phyloP scores from a whole-genome alignment of 2,888 invertebrate species.

The Oxytorus armatus region DNA sequence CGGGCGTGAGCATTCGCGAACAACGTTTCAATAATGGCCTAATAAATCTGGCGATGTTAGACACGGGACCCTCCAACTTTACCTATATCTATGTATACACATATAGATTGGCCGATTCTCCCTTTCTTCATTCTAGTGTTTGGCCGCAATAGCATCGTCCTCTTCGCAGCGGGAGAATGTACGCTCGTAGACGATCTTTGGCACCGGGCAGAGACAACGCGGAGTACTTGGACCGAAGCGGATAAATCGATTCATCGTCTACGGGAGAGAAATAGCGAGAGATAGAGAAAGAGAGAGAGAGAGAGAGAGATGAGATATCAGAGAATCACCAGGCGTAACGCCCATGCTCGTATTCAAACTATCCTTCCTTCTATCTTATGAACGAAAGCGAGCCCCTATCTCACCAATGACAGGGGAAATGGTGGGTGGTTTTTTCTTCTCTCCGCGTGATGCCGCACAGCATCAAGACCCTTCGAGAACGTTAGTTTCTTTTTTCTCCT shows the following conservation, averaged over 20 bases:
- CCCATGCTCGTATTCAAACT: slow-evolving; percentile 72
- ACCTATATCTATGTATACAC: slow-evolving; percentile 42
- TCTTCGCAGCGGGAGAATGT: slow-evolving; percentile 48
- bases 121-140: slow-evolving; percentile 39
- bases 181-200: slow-evolving; percentile 25
- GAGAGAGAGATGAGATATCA: slow-evolving; percentile 8
- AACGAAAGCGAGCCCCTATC: slow-evolving; percentile 43
- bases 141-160: slow-evolving; percentile 36
- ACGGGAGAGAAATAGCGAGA: slow-evolving; percentile 17
- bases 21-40: slow-evolving; percentile 76
- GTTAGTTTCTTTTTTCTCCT: slow-evolving; percentile 10
- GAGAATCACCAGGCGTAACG: slow-evolving; percentile 72
- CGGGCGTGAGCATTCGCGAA: slow-evolving; percentile 61
- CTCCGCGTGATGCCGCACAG: slow-evolving; percentile 20
- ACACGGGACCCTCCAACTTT: slow-evolving; percentile 67
- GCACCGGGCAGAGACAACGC: slow-evolving; percentile 20
- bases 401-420: slow-evolving; percentile 59
- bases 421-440: slow-evolving; percentile 33
- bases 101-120: slow-evolving; percentile 43
- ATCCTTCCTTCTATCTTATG: slow-evolving; percentile 71
- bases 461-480: slow-evolving; percentile 26
- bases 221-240: slow-evolving; percentile 57
- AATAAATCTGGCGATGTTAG: slow-evolving; percentile 75
- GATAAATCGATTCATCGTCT: slow-evolving; percentile 73
- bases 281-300: slow-evolving; percentile 8